These are phyloP conservation scores for Fragum whitleyi DNA, from an alignment of 2,888 invertebrate genomes.

Conservation along the genomic window DNA sequence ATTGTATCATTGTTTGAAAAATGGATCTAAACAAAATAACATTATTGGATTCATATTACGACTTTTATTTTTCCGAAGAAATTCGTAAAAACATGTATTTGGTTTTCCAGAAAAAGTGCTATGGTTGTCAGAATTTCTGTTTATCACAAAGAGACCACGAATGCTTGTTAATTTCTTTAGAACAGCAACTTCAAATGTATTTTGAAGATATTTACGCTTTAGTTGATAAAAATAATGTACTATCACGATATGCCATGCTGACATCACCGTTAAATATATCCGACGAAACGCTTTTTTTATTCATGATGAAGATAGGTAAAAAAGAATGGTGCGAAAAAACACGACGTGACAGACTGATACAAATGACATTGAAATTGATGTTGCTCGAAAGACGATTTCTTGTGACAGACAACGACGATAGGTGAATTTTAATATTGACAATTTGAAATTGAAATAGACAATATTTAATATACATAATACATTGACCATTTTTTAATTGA, in stretches of 20 bases:
- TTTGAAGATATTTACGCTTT: slow-evolving; percentile 16
- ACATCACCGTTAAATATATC: no score
- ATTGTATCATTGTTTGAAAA: slow-evolving; percentile 34
- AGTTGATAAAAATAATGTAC: slow-evolving; percentile 36
- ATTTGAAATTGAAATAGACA: no score
- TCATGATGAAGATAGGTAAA: slow-evolving; percentile 37
- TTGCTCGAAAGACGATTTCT: slow-evolving; percentile 29
- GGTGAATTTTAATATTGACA: neutral
- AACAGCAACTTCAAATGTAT: slow-evolving; percentile 15
- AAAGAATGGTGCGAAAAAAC: slow-evolving; percentile 48
- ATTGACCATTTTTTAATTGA: no score
- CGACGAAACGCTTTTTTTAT: slow-evolving; percentile 23
- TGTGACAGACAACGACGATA: neutral
- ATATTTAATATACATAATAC: no score
- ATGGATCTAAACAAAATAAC: slow-evolving; percentile 39
- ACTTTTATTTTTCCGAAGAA: slow-evolving; percentile 49
- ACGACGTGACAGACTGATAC: no score
- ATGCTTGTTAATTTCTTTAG: slow-evolving; percentile 25
- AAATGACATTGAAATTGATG: slow-evolving; percentile 40
- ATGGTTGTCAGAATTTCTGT: slow-evolving; percentile 34
- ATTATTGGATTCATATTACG: slow-evolving; percentile 45
- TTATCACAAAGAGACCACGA: slow-evolving; percentile 42
- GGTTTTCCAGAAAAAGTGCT: slow-evolving; percentile 41
- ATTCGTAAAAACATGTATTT: slow-evolving; percentile 20
- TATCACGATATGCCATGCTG: neutral